Conservation (phyloP, 1,140 invertebrate species). For the Hylaeus volcanicus region DNA sequence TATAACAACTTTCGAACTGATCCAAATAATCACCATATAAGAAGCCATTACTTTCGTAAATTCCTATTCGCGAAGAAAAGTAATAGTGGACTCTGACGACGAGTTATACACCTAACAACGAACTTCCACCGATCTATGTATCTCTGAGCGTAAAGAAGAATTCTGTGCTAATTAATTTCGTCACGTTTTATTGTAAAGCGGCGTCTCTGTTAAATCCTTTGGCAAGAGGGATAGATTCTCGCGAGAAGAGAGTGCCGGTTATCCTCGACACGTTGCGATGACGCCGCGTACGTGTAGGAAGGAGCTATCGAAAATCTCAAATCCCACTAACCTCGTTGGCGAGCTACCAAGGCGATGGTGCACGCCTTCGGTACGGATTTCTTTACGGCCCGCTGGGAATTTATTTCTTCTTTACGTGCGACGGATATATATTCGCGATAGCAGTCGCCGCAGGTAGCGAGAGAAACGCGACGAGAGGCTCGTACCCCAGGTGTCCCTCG, state of each 20-base stretch:
- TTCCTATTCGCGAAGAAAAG: too few relatives aligned
- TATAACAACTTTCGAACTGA: too few relatives aligned
- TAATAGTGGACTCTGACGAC: too few relatives aligned
- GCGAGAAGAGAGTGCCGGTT: conserved; percentile 46
- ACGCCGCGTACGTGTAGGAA: conserved; percentile 35
- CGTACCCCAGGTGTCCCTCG: background rate
- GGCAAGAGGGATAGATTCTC: conserved; percentile 24
- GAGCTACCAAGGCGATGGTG: conserved; percentile 64
- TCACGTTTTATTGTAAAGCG: too few relatives aligned
- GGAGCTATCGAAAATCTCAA: conserved; percentile 74
- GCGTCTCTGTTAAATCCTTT: too few relatives aligned
- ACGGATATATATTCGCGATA: conserved; percentile 56
- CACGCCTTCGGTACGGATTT: conserved; percentile 62
- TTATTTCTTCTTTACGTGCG: conserved; percentile 66
- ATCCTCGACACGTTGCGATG: conserved; percentile 33
- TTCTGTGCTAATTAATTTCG: too few relatives aligned
- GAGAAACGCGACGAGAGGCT: conserved; percentile 9
- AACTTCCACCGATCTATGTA: too few relatives aligned
- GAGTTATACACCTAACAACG: too few relatives aligned
- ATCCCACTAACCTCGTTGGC: conserved; percentile 75
- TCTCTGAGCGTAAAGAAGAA: too few relatives aligned
- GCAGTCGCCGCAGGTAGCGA: conserved; percentile 21
- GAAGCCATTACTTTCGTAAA: too few relatives aligned
- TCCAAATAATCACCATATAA: too few relatives aligned
- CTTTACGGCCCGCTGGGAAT: conserved; percentile 63